phyloP scores from a whole-genome alignment of 2,888 invertebrate species.

The Eupithecia inturbata region DNA sequence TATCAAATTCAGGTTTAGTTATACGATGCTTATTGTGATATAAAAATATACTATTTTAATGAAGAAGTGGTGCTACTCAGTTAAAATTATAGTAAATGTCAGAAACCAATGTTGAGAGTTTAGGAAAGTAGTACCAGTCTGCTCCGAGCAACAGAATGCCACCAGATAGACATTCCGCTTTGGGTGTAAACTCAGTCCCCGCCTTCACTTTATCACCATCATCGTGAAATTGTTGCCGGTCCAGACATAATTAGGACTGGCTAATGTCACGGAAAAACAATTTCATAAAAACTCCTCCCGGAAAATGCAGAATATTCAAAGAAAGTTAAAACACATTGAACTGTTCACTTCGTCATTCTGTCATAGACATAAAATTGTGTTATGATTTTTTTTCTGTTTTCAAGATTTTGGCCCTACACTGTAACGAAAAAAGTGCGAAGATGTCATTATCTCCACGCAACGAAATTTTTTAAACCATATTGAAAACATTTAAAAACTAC shows the following conservation, averaged over 20 bases:
- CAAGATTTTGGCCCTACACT: conserved; percentile 62
- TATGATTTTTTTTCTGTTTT: conserved; percentile 52
- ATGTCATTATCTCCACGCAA: neutral
- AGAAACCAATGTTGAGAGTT: neutral
- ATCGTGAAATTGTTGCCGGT: conserved; percentile 75
- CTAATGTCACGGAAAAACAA: conserved; percentile 83
- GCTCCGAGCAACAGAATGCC: neutral
- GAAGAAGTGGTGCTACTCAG: neutral
- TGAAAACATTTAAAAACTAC: neutral
- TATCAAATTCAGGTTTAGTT: neutral
- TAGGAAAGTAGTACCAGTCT: neutral
- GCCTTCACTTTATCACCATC: conserved; percentile 77
- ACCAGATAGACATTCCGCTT: neutral
- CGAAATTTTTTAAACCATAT: neutral
- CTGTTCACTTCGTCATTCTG: conserved; percentile 16
- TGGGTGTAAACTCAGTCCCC: conserved; percentile 18
- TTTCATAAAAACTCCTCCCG: conserved; percentile 70
- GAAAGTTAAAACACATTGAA: conserved; percentile 68
- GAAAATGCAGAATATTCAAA: conserved; percentile 59
- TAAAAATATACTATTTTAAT: too few relatives aligned
- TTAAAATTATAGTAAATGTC: neutral
- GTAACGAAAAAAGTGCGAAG: neutral
- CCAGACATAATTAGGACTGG: conserved; percentile 79
- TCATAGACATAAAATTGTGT: neutral
- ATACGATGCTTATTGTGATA: too few relatives aligned